A percentile compares a stretch with the other conserved stretches of the same genome.
These are phyloP conservation scores for Periophthalmus modestus DNA, from an alignment of 2,113 vertebrate genomes.

Conservation along the genomic window DNA sequence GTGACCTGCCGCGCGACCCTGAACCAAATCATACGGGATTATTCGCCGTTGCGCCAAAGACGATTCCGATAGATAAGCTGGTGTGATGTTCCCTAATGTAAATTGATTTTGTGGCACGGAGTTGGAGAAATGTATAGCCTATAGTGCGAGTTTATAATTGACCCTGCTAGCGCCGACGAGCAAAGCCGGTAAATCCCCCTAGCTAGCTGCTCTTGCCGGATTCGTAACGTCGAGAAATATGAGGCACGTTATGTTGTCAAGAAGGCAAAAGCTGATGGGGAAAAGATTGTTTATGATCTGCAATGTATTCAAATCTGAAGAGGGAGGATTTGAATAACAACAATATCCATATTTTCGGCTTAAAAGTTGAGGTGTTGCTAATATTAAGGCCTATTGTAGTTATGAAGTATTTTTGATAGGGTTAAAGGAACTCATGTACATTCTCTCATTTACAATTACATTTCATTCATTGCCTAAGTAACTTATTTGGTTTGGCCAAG, in stretches of 20 bases:
- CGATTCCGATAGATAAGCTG: constrained; percentile 59
- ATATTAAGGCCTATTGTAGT: neutral
- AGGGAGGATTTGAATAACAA: constrained; percentile 4
- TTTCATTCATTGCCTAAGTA: too few relatives aligned
- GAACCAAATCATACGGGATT: constrained; percentile 40
- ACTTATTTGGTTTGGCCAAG: too few relatives aligned
- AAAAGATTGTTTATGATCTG: constrained; percentile 16
- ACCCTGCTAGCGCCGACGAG: constrained; percentile 57
- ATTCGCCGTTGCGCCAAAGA: constrained; percentile 44
- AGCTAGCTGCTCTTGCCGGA: constrained; percentile 11
- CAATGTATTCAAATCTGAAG: neutral
- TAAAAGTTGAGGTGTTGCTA: constrained; percentile 5
- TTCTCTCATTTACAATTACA: too few relatives aligned
- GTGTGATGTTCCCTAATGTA: constrained; percentile 57
- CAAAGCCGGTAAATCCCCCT: constrained; percentile 57
- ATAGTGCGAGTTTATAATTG: constrained; percentile 71
- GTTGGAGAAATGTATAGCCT: constrained; percentile 5
- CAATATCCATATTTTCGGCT: constrained; percentile 2
- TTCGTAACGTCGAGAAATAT: constrained; percentile 19
- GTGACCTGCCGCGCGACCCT: constrained; percentile 4
- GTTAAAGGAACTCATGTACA: neutral
- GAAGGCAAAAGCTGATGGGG: neutral
- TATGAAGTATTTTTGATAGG: neutral
- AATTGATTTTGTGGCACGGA: constrained; percentile 44
- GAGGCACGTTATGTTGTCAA: constrained; percentile 16